Conservation (phyloP, 2,113 vertebrate species). For the Catharus fuscescens region DNA sequence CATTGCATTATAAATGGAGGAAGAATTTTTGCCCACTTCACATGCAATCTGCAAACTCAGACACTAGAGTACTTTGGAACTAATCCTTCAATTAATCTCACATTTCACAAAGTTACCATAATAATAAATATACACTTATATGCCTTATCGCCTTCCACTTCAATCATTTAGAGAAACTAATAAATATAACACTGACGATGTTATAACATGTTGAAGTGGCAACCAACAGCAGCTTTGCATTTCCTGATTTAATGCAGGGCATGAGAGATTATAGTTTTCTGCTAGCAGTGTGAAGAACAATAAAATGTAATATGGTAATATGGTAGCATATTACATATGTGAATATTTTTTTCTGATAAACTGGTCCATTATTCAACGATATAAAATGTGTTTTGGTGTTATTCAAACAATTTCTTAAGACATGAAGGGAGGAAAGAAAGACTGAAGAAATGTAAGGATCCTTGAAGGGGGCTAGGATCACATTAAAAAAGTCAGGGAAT, state of each 20-base stretch:
- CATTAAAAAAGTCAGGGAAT: neutral
- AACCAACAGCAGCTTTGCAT: neutral
- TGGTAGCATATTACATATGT: rapidly evolving
- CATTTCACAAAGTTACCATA: neutral
- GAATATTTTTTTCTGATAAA: neutral
- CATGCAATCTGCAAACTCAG: neutral
- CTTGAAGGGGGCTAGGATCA: neutral
- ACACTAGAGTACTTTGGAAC: neutral
- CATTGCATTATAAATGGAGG: neutral
- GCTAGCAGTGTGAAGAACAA: neutral
- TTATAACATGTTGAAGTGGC: neutral
- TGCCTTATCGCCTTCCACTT: neutral
- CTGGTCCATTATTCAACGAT: neutral
- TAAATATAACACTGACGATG: neutral
- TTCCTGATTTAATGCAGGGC: neutral
- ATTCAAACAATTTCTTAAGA: neutral
- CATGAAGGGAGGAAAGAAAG: neutral
- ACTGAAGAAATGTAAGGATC: neutral
- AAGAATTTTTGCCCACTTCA: neutral
- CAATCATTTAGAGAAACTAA: neutral
- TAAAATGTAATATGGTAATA: neutral
- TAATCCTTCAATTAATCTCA: neutral
- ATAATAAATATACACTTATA: neutral
- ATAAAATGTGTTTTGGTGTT: neutral
- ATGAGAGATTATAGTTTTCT: neutral